Conservation (phyloP, 2,113 vertebrate species). For the Sorex araneus region DNA sequence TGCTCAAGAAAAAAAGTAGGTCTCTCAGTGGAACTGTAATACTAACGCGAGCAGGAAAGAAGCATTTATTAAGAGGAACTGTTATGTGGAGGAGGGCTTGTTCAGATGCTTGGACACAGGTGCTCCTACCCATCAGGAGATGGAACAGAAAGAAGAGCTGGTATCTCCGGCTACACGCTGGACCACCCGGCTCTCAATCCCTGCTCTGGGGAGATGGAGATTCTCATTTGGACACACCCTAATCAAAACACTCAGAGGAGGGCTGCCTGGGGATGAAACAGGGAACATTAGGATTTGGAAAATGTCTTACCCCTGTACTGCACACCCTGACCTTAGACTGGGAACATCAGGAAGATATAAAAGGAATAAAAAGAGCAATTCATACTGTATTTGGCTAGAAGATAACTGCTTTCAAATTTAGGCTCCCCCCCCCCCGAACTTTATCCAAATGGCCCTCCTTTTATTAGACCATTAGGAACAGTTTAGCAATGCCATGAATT, state of each 20-base stretch:
- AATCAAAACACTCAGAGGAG: slow-evolving; percentile 9
- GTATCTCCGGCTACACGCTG: neutral
- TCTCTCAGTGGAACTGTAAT: neutral
- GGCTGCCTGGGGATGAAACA: slow-evolving; percentile 24
- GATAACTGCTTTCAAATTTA: neutral
- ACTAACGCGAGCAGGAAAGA: slow-evolving; percentile 43
- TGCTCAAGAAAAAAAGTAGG: neutral
- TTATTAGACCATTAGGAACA: slow-evolving; percentile 41
- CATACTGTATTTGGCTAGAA: neutral
- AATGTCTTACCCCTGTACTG: neutral
- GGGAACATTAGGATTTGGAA: slow-evolving; percentile 31
- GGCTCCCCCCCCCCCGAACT: neutral
- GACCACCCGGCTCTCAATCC: slow-evolving; percentile 62
- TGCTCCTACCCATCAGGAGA: neutral
- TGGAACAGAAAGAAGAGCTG: neutral
- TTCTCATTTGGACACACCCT: slow-evolving; percentile 55
- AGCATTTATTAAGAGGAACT: slow-evolving; percentile 56
- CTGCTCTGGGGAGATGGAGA: slow-evolving; percentile 56
- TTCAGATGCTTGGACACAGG: slow-evolving; percentile 43
- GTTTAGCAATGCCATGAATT: neutral
- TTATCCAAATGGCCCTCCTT: neutral
- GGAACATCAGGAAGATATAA: neutral
- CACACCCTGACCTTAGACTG: neutral
- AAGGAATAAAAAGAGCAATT: neutral
- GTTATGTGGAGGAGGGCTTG: slow-evolving; percentile 47